These are phyloP conservation scores for Endomychus coccineus DNA, from an alignment of 2,888 invertebrate genomes.

Conservation along the genomic window DNA sequence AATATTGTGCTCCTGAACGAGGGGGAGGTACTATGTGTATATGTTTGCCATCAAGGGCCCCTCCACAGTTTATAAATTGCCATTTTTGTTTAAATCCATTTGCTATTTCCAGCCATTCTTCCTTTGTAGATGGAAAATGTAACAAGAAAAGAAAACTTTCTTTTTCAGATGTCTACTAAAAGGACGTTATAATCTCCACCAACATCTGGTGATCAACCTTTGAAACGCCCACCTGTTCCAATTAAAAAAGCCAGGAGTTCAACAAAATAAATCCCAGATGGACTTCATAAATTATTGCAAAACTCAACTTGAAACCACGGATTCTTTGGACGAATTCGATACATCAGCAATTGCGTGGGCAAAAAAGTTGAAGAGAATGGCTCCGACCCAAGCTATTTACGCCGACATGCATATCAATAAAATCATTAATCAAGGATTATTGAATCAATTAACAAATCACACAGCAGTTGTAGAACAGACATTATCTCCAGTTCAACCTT, in stretches of 20 bases:
- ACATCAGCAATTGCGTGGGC: no score
- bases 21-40: constrained; percentile 5
- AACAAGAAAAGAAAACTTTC: not conserved
- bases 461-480: no score
- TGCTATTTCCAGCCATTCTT: constrained; percentile 2
- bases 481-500: no score
- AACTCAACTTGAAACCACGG: no score
- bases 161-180: constrained; percentile 1
- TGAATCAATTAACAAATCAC: constrained; percentile 8
- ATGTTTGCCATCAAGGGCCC: constrained; percentile 3
- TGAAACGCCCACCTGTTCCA: no score
- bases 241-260: no score
- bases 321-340: constrained; percentile 15
- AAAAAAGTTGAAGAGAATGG: constrained; percentile 8
- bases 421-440: constrained; percentile 8
- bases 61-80: constrained; percentile 4
- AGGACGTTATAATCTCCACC: no score
- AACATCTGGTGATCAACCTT: no score
- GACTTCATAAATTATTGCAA: constrained; percentile 13
- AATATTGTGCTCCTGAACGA: constrained; percentile 9
- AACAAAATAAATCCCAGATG: not conserved
- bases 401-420: constrained; percentile 9
- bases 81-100: constrained; percentile 1
- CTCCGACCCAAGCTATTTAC: no score
- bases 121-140: not conserved